phyloP scores from a whole-genome alignment of 2,113 vertebrate genomes.

The Ciconia stormi region DNA sequence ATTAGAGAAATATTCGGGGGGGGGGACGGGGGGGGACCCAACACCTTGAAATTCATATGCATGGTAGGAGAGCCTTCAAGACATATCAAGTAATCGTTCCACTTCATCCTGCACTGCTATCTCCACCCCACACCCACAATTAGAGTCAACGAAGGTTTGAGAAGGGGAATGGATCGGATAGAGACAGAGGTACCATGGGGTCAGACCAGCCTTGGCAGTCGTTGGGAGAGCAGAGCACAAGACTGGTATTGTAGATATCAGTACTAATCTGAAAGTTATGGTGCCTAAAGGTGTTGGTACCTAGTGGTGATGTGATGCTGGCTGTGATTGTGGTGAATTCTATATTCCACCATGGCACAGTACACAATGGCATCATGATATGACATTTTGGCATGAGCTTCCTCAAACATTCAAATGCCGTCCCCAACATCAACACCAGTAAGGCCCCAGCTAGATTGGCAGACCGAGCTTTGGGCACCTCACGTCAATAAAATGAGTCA shows the following conservation, averaged over 20 bases:
- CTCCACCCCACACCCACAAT: neutral
- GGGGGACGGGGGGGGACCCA: neutral
- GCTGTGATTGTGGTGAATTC: neutral
- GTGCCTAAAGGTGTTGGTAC: neutral
- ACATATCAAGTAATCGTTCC: neutral
- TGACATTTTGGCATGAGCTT: neutral
- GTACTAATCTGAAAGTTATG: neutral
- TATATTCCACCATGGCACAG: fast-evolving
- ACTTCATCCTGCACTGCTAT: neutral
- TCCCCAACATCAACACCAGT: neutral
- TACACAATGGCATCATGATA: neutral
- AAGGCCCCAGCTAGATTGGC: neutral
- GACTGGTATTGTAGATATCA: neutral
- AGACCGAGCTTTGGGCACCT: neutral
- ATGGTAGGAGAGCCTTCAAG: neutral
- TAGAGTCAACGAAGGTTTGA: neutral
- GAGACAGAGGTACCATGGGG: neutral
- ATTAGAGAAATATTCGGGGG: neutral
- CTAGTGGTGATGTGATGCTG: neutral
- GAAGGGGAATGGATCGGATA: neutral
- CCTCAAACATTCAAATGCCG: neutral
- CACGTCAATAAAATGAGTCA: neutral
- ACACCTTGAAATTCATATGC: neutral
- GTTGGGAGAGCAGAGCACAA: neutral
- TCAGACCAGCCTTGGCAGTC: neutral